These are phyloP conservation scores for Arizona elegans DNA, from an alignment of 2,113 vertebrate genomes.

Conservation along the genomic window DNA sequence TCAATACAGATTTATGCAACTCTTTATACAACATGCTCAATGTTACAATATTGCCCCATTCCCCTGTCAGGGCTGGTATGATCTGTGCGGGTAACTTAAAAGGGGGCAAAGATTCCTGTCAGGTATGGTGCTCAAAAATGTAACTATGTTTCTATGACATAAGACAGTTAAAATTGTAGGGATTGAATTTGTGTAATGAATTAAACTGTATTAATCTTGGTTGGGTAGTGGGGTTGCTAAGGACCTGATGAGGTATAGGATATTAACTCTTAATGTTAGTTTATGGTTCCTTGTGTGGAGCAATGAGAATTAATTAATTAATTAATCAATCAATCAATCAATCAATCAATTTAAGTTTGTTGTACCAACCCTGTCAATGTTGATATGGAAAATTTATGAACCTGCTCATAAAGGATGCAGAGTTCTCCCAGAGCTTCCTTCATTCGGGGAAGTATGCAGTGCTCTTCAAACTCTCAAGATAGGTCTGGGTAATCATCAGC, in stretches of 20 bases:
- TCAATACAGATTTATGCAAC: not conserved
- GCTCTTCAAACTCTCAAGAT: not conserved
- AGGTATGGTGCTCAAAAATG: not conserved
- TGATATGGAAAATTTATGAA: not conserved
- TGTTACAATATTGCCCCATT: fast-evolving
- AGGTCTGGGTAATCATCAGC: not conserved
- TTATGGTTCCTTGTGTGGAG: not conserved
- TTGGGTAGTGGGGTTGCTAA: not conserved
- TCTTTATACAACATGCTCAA: not conserved
- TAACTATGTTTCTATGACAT: not conserved
- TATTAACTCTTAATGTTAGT: not conserved
- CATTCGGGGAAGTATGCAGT: not conserved
- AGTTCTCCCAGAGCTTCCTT: not conserved
- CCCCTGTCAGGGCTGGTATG: not conserved
- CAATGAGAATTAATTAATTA: not conserved
- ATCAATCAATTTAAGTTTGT: not conserved
- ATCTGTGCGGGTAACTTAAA: constrained; percentile 23
- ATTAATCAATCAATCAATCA: too few species aligned
- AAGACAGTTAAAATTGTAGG: not conserved
- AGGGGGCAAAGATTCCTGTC: constrained; percentile 14
- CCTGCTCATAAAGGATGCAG: not conserved
- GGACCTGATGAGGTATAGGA: not conserved
- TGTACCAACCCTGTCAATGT: not conserved
- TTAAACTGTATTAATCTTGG: not conserved
- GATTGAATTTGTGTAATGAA: not conserved